A percentile compares a stretch with the other conserved stretches of the same genome.
Conservation (phyloP, 2,888 invertebrate species). For the Branchipolynoe longqiensis region DNA sequence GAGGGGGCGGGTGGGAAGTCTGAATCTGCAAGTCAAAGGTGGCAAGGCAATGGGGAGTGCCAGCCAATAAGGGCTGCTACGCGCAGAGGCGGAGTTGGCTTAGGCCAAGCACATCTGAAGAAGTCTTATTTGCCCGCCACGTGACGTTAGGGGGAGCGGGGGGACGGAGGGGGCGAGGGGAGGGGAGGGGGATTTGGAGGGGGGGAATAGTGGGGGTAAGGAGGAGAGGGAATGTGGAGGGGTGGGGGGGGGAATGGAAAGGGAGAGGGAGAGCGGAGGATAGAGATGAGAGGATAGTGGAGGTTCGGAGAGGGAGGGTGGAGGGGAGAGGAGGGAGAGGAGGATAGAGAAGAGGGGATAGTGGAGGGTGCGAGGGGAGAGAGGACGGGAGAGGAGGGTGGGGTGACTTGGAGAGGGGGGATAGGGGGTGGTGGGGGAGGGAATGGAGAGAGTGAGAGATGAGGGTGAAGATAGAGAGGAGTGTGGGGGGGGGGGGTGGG, state of each 20-base stretch:
- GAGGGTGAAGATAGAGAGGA: too few species aligned
- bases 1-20: too few species aligned
- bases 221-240: background rate
- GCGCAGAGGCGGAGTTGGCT: slow-evolving; percentile 21
- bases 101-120: slow-evolving; percentile 35
- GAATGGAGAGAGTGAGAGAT: background rate
- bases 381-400: background rate
- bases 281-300: too few species aligned
- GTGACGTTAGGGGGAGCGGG: background rate
- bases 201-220: background rate
- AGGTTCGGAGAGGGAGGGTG: too few species aligned
- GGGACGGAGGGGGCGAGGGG: background rate
- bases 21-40: slow-evolving; percentile 50
- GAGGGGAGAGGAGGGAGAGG: background rate
- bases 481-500: background rate
- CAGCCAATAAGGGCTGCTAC: background rate
- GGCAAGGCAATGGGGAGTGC: slow-evolving; percentile 15
- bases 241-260: background rate
- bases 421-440: background rate
- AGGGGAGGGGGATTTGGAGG: background rate
- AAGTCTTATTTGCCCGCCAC: slow-evolving; percentile 32
- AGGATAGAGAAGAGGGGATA: background rate
- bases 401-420: too few species aligned
- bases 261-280: background rate
- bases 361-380: background rate